A percentile compares a stretch with the other conserved stretches of the same genome.
These are phyloP conservation scores for Cygnus atratus DNA, from an alignment of 2,113 vertebrate genomes.

Conservation along the genomic window DNA sequence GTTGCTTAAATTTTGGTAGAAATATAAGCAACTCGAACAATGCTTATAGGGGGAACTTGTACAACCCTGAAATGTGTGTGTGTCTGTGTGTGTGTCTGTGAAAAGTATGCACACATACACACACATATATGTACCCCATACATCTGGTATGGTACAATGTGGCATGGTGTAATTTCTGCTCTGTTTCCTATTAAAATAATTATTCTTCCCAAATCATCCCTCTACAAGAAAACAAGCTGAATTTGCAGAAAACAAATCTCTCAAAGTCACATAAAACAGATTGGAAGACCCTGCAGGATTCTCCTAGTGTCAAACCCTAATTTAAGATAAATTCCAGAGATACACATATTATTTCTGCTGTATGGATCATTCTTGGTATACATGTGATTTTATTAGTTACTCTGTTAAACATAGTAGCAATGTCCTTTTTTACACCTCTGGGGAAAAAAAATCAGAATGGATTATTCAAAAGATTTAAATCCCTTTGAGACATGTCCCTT, in stretches of 20 bases:
- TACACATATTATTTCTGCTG: neutral
- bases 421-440: slow-evolving; percentile 42
- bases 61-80: neutral
- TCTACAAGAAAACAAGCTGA: neutral
- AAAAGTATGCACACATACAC: neutral
- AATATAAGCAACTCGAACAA: neutral
- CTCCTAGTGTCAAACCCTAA: neutral
- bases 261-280: neutral
- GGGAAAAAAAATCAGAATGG: slow-evolving; percentile 16
- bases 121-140: neutral
- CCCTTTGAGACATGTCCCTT: slow-evolving; percentile 45
- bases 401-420: slow-evolving; percentile 31
- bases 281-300: neutral
- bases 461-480: slow-evolving; percentile 77
- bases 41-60: neutral
- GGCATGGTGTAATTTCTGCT: neutral
- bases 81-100: too few species aligned
- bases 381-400: neutral
- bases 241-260: neutral
- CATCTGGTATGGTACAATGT: neutral
- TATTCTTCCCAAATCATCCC: neutral
- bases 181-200: neutral
- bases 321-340: neutral
- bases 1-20: neutral
- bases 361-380: neutral